These are phyloP conservation scores for Pipa parva DNA, from an alignment of 2,113 vertebrate species.

Conservation along the genomic window DNA sequence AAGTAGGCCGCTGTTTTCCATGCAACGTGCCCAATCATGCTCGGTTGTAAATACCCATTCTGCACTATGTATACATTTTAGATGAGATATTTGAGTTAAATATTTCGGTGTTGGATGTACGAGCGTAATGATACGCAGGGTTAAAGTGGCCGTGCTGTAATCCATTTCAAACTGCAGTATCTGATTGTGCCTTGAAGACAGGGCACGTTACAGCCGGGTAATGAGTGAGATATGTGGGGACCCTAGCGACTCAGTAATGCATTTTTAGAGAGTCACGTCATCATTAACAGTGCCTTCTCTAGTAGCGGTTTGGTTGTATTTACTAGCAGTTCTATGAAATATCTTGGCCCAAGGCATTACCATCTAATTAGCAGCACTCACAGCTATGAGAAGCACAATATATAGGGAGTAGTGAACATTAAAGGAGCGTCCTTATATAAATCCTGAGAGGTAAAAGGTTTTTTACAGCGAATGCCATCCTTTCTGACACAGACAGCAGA, in stretches of 20 bases:
- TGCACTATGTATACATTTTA: not conserved
- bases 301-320: not conserved
- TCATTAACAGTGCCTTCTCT: not conserved
- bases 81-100: too few relatives aligned
- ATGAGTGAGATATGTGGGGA: not conserved
- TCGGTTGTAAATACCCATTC: not conserved
- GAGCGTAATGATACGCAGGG: too few relatives aligned
- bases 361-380: not conserved
- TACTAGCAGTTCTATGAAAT: not conserved
- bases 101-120: too few relatives aligned
- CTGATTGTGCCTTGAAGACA: not conserved
- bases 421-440: not conserved
- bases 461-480: not conserved
- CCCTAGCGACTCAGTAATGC: not conserved
- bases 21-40: not conserved
- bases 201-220: not conserved
- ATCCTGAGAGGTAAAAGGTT: not conserved
- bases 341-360: not conserved
- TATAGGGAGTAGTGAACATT: not conserved
- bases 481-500: slow-evolving; percentile 1
- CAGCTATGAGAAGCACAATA: not conserved
- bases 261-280: not conserved
- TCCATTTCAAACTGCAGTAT: not conserved
- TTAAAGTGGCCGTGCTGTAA: slow-evolving; percentile 10
- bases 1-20: slow-evolving; percentile 10